Percentiles rank a stretch among this genome's conserved stretches.
These are phyloP conservation scores for Pseudopipra pipra DNA, from an alignment of 2,113 vertebrate genomes.

Conservation along the genomic window DNA sequence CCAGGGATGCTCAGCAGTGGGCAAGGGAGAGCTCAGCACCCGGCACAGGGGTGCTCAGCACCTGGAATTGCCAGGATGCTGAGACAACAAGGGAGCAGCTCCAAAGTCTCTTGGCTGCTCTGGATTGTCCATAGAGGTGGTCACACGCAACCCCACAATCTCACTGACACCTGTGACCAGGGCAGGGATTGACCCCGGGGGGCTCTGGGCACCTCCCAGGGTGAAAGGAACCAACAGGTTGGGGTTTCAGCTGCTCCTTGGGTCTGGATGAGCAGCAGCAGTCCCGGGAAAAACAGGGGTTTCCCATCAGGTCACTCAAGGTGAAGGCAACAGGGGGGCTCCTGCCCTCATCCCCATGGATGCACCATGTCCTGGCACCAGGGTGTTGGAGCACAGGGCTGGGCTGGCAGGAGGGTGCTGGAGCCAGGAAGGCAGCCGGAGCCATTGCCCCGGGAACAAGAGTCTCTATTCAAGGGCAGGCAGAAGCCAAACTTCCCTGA, in stretches of 20 bases:
- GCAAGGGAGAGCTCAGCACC: background rate
- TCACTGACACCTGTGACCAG: rapidly evolving
- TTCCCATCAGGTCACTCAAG: background rate
- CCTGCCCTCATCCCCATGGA: rapidly evolving
- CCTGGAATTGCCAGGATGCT: background rate
- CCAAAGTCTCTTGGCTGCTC: background rate
- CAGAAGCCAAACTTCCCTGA: background rate
- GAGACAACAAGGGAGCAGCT: rapidly evolving
- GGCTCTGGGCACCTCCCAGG: rapidly evolving
- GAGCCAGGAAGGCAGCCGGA: background rate
- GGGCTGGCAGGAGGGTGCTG: background rate
- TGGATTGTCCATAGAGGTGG: rapidly evolving
- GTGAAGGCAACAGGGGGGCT: rapidly evolving
- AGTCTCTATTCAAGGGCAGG: background rate
- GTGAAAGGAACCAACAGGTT: background rate
- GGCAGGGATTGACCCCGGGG: background rate
- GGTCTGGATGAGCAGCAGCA: background rate
- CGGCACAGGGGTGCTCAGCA: background rate
- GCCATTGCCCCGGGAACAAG: background rate
- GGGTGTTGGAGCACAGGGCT: rapidly evolving
- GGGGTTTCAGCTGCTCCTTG: background rate
- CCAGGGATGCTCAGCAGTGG: background rate
- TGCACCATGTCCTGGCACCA: rapidly evolving
- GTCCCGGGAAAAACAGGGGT: rapidly evolving
- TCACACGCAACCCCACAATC: rapidly evolving